phyloP scores from a whole-genome alignment of 2,113 vertebrate species.

The Acanthochromis polyacanthus region DNA sequence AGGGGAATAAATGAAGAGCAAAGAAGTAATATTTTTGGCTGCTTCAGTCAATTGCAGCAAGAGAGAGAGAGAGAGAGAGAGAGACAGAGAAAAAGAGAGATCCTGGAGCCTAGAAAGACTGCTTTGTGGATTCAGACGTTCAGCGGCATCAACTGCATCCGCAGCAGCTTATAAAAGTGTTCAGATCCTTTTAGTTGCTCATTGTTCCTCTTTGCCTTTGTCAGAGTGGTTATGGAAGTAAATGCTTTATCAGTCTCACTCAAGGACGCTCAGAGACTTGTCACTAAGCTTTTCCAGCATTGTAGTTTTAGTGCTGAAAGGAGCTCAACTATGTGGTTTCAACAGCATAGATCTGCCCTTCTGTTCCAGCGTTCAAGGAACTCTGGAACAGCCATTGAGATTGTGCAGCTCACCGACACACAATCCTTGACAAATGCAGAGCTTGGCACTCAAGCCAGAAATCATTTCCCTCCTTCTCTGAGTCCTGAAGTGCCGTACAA shows the following conservation, averaged over 20 bases:
- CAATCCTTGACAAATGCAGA: not conserved
- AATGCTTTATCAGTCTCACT: not conserved
- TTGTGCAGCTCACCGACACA: not conserved
- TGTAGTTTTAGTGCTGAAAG: not conserved
- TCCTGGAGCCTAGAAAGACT: not conserved
- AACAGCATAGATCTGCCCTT: not conserved
- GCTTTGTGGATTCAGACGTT: conserved; percentile 8
- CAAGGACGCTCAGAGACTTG: conserved; percentile 5
- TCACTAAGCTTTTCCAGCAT: not conserved
- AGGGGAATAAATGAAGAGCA: conserved; percentile 30
- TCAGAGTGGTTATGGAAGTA: not conserved
- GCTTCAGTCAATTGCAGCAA: conserved; percentile 51
- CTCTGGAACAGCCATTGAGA: not conserved
- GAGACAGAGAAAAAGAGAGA: conserved; percentile 17
- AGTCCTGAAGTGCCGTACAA: conserved; percentile 23
- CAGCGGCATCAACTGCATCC: not conserved
- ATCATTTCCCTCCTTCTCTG: conserved; percentile 2
- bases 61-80: not conserved
- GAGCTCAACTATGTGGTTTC: not conserved
- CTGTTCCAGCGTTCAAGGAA: not conserved
- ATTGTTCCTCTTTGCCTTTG: not conserved
- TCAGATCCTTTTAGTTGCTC: not conserved
- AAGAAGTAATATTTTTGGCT: conserved; percentile 7
- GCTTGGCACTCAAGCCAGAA: not conserved
- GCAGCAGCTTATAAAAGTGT: conserved; percentile 21